Percentiles rank a stretch among this genome's conserved stretches.
phyloP scores from a whole-genome alignment of 2,113 vertebrate genomes.

The Leucosticte australis region DNA sequence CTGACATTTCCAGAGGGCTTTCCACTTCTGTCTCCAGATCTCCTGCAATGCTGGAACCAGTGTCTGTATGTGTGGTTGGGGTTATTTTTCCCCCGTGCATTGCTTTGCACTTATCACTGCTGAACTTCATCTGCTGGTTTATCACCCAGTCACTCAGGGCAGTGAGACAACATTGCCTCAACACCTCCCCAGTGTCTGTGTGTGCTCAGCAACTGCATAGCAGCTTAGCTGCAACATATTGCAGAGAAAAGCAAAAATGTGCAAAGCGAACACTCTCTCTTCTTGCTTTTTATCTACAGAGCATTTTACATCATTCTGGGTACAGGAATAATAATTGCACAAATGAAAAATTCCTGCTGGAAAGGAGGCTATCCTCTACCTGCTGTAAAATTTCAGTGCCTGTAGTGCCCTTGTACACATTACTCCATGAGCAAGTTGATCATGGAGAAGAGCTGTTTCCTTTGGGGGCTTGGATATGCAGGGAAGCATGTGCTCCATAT shows the following conservation, averaged over 20 bases:
- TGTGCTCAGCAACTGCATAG: not conserved
- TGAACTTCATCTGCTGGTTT: constrained; percentile 24
- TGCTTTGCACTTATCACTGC: not conserved
- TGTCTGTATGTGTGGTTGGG: not conserved
- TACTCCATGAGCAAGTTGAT: not conserved
- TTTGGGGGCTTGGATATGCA: not conserved
- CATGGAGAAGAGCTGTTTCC: not conserved
- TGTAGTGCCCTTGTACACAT: not conserved
- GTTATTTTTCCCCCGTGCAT: constrained; percentile 2
- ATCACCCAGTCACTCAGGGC: constrained; percentile 34
- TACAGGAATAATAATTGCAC: not conserved
- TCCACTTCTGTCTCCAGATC: not conserved
- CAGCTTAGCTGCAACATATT: not conserved
- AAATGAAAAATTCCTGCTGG: not conserved
- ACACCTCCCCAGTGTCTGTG: not conserved
- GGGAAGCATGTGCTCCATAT: not conserved
- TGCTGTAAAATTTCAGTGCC: not conserved
- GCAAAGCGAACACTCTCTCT: not conserved
- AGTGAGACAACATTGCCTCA: not conserved
- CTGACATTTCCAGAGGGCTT: not conserved
- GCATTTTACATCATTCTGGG: not conserved
- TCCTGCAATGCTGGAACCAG: not conserved
- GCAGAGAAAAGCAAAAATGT: not conserved
- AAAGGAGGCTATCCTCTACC: not conserved
- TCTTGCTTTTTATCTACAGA: not conserved